A percentile compares a stretch with the other conserved stretches of the same genome.
These are phyloP conservation scores for Dione vanillae DNA, from an alignment of 2,888 invertebrate species.

Conservation along the genomic window DNA sequence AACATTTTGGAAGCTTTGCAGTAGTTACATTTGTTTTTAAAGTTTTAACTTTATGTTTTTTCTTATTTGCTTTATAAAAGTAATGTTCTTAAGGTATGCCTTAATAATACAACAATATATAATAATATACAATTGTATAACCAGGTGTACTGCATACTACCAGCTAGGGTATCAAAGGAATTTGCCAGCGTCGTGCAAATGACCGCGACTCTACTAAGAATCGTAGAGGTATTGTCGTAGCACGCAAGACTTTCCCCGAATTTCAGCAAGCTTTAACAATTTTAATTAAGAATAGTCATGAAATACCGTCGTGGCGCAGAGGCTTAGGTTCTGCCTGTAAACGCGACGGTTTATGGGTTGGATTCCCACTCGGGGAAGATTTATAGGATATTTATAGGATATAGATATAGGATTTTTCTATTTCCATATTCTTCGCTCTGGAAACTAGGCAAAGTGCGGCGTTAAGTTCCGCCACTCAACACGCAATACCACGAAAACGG, in stretches of 20 bases:
- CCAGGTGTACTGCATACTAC: background rate
- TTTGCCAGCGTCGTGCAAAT: background rate
- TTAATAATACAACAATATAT: background rate
- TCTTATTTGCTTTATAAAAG: too few species aligned
- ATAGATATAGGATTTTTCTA: too few species aligned
- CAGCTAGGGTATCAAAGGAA: slow-evolving; percentile 3
- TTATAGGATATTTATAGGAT: too few species aligned
- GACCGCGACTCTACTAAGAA: slow-evolving; percentile 5
- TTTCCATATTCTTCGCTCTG: too few species aligned
- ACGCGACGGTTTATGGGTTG: too few species aligned
- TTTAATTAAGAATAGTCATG: background rate
- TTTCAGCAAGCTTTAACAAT: slow-evolving; percentile 1
- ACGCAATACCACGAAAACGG: too few species aligned
- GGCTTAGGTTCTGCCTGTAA: too few species aligned
- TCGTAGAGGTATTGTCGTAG: slow-evolving; percentile 7
- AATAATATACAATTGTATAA: too few species aligned
- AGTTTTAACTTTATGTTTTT: background rate
- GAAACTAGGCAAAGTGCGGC: too few species aligned
- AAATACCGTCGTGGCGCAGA: too few species aligned
- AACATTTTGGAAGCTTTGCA: background rate
- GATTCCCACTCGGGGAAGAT: too few species aligned
- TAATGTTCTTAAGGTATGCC: background rate
- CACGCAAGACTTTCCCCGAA: slow-evolving; percentile 2
- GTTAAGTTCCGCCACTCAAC: too few species aligned
- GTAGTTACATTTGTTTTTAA: background rate